A percentile compares a stretch with the other conserved stretches of the same genome.
Conservation (phyloP, 1,140 invertebrate species). For the Drosophila navojoa region DNA sequence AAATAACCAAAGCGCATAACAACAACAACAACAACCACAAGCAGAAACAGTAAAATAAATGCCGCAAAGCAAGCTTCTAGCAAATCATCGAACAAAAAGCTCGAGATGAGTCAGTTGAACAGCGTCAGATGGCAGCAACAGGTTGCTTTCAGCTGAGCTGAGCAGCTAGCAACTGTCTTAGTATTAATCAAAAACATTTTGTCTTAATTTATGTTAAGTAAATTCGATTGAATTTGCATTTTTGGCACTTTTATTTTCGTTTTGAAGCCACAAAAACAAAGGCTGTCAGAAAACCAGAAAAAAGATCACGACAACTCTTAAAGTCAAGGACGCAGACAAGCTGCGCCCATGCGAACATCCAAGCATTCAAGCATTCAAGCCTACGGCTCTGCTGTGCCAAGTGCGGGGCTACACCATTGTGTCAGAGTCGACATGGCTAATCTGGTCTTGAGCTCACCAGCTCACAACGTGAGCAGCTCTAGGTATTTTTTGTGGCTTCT, state of each 20-base stretch:
- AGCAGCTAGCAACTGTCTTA: conserved; percentile 48
- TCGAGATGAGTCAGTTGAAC: conserved; percentile 18
- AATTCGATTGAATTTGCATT: conserved; percentile 59
- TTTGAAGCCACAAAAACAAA: conserved; percentile 16
- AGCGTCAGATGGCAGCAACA: conserved; percentile 17
- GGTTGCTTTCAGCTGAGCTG: conserved; percentile 21
- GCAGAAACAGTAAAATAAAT: neutral
- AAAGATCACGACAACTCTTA: conserved; percentile 54
- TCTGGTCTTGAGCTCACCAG: conserved; percentile 48
- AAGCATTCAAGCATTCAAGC: conserved; percentile 15
- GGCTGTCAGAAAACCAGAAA: conserved; percentile 38
- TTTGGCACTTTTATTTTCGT: conserved; percentile 75
- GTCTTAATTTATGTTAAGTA: conserved; percentile 70
- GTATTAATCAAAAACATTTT: conserved; percentile 38
- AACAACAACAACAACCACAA: conserved; percentile 18
- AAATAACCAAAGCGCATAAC: conserved; percentile 62
- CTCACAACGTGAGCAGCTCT: conserved; percentile 19
- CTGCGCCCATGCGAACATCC: conserved; percentile 53
- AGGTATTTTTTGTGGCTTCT: conserved; percentile 37
- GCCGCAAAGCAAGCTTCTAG: conserved; percentile 35
- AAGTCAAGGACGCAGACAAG: conserved; percentile 69
- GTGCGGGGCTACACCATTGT: conserved; percentile 58
- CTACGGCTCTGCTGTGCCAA: conserved; percentile 70
- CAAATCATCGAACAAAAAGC: conserved; percentile 23
- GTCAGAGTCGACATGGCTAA: conserved; percentile 22